Conservation (phyloP, 1,140 invertebrate genomes). For the Cyphomyrmex costatus region DNA sequence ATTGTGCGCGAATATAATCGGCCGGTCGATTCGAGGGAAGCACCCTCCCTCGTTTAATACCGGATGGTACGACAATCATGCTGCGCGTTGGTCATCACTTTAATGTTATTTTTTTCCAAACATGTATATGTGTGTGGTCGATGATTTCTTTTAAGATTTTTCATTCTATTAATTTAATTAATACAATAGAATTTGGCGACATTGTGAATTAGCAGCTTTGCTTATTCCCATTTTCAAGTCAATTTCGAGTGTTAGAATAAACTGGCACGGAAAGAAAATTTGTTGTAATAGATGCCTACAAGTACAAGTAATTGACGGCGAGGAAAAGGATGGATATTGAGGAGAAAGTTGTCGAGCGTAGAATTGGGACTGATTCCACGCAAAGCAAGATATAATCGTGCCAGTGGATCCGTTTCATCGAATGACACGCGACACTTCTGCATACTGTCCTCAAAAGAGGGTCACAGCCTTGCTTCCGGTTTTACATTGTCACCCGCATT, state of each 20-base stretch:
- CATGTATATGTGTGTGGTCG: background rate
- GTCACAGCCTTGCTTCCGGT: constrained; percentile 68
- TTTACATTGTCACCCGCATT: constrained; percentile 60
- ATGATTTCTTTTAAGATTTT: background rate
- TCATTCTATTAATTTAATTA: background rate
- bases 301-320: background rate
- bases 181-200: no score
- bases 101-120: background rate
- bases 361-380: constrained; percentile 25
- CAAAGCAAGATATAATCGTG: constrained; percentile 47
- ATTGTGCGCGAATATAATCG: constrained; percentile 45
- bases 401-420: constrained; percentile 61
- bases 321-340: background rate
- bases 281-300: background rate
- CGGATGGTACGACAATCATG: constrained; percentile 49
- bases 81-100: background rate
- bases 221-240: background rate
- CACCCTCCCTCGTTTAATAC: constrained; percentile 46
- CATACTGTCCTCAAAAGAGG: constrained; percentile 59
- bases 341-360: constrained; percentile 2
- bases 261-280: background rate
- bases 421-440: constrained; percentile 44
- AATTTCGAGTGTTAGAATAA: background rate
- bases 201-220: background rate
- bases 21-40: constrained; percentile 50